These are phyloP conservation scores for Aleiodes testaceus DNA, from an alignment of 2,888 invertebrate species.

Conservation along the genomic window DNA sequence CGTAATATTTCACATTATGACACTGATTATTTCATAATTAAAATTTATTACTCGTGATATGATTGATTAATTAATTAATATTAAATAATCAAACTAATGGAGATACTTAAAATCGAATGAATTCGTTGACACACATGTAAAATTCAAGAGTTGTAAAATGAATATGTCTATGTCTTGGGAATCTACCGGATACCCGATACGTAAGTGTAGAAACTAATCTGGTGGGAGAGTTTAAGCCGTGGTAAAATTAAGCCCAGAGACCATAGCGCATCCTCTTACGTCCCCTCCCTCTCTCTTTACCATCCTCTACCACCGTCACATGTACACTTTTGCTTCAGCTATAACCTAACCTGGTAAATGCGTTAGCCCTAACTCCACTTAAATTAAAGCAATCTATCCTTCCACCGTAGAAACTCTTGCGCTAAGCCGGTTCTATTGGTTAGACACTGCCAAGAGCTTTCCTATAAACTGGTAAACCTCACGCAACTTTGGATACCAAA, in stretches of 20 bases:
- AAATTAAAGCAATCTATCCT: slow-evolving; percentile 70
- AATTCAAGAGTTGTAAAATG: slow-evolving; percentile 15
- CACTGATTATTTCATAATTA: slow-evolving; percentile 35
- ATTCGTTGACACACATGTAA: not conserved
- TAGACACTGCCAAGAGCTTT: slow-evolving; percentile 32
- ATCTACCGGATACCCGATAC: slow-evolving; percentile 37
- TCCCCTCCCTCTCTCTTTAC: not conserved
- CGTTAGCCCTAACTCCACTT: slow-evolving; percentile 64
- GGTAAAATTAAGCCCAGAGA: slow-evolving; percentile 63
- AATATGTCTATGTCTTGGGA: slow-evolving; percentile 26
- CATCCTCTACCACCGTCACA: slow-evolving; percentile 1
- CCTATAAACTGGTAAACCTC: slow-evolving; percentile 33
- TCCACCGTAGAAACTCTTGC: slow-evolving; percentile 59
- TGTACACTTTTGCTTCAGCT: slow-evolving; percentile 24
- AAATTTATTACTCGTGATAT: slow-evolving; percentile 24
- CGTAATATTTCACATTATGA: slow-evolving; percentile 1
- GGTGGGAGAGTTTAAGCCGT: slow-evolving; percentile 53
- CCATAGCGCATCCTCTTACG: slow-evolving; percentile 15
- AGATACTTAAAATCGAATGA: not conserved
- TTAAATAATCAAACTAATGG: not conserved
- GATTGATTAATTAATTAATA: too few species aligned
- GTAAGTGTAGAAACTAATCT: slow-evolving; percentile 57
- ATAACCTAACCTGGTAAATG: slow-evolving; percentile 34
- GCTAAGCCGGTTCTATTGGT: slow-evolving; percentile 57
- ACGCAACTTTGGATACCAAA: slow-evolving; percentile 32